Evolutionary conservation across 2,888 invertebrate species (phyloP), one percentile per base, ranked within the genome.

Genomic region (Buathra laborator): DNA sequence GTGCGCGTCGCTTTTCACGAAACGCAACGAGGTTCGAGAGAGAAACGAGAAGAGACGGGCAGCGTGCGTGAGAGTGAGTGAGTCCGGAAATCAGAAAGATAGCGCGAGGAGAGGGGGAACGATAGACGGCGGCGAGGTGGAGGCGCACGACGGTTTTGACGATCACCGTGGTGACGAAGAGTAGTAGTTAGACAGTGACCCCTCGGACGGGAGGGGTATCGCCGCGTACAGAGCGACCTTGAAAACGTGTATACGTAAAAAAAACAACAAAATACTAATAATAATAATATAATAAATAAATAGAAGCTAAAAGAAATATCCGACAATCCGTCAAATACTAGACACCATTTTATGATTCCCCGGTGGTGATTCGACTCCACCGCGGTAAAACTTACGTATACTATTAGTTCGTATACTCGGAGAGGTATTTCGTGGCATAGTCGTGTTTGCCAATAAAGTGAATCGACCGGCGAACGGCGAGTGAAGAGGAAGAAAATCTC

Each of bases 301-400:
- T 43, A 67, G 56, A 14, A 16, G 24, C 12, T 91, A 91, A 92
- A 90, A 51, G 59, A 71, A 78, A 78, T 84, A 89, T 87, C 86
- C 92, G 93, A 93, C 93, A 93, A 93, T 93, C 93, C 92, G 92
- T 91, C 92, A 90, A 90, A 83, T 76, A 86, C 32, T 62, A 81
- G 81, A 86, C 83, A 86, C 83, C 85, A 87, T 87, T 87, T 87
- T 88, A 85, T 85, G 64, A 85, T 77, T 66, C 71, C 77, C 77
- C 64, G 81, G 78, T 84, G 80, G 81, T 82, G 78, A 72, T 81
- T 82, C 75, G 44, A 67, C 66, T 75, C 56, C 75, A 80, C 71
- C 75, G 80, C 71, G 75, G 71, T 76, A 56, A 85, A 78, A 81
- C 84, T 71, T n/a, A 79, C 75, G 82, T 82, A 82, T 82, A 79